These are phyloP conservation scores for Chloroceryle inda DNA, from an alignment of 2,797 vertebrate species.

Conservation along the genomic window DNA sequence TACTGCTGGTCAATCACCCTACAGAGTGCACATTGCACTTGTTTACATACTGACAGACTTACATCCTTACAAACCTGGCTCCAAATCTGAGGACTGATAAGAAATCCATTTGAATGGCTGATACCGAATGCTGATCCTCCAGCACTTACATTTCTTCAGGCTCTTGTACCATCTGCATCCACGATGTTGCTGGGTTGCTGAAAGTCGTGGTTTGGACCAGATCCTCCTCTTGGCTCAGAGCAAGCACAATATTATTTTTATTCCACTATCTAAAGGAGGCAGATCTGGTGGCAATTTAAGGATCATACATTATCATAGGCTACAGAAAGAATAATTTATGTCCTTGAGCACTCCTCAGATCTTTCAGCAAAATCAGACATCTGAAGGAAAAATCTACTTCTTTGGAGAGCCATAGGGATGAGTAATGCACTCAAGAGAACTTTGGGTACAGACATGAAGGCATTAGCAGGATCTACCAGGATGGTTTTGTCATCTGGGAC, in stretches of 20 bases:
- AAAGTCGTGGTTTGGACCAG: neutral
- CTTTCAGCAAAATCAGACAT: slow-evolving; percentile 69
- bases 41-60: neutral
- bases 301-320: slow-evolving; percentile 66
- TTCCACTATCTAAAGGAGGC: slow-evolving; percentile 19
- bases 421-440: slow-evolving; percentile 35
- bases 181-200: neutral
- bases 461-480: neutral
- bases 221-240: neutral
- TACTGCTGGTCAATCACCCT: neutral
- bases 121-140: neutral
- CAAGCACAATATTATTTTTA: neutral
- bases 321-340: slow-evolving; percentile 74
- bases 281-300: slow-evolving; percentile 64
- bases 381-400: slow-evolving; percentile 69
- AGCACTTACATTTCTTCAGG: neutral
- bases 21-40: accelerated
- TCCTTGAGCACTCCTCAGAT: slow-evolving; percentile 67
- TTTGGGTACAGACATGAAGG: neutral
- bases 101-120: neutral
- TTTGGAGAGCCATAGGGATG: slow-evolving; percentile 37
- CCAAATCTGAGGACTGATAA: neutral
- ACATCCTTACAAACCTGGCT: neutral
- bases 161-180: neutral
- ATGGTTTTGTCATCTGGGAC: neutral